phyloP scores from a whole-genome alignment of 1,140 invertebrate species.

The Diplogasteroides magnus region DNA sequence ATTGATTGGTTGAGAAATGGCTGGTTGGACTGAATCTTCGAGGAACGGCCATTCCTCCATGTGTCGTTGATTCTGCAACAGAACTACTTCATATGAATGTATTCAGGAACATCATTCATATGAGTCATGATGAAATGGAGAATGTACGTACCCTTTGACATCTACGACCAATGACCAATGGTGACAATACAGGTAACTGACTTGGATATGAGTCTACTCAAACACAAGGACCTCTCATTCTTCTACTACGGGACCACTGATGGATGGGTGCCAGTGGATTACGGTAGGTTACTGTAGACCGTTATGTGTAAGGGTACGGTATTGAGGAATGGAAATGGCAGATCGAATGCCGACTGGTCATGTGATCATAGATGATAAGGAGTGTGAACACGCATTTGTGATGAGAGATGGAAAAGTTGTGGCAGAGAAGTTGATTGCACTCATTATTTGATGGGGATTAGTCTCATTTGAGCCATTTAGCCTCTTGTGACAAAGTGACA shows the following conservation, averaged over 20 bases:
- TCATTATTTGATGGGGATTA: slow-evolving; percentile 5
- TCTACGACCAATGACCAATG: no score
- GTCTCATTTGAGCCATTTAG: neutral
- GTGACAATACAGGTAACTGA: no score
- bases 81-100: slow-evolving; percentile 31
- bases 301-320: neutral
- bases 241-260: slow-evolving; percentile 35
- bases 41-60: slow-evolving; percentile 20
- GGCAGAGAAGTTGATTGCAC: slow-evolving; percentile 23
- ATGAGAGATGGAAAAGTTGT: slow-evolving; percentile 32
- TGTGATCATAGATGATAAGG: slow-evolving; percentile 33
- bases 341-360: slow-evolving; percentile 14
- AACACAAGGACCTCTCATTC: slow-evolving; percentile 11
- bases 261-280: slow-evolving; percentile 32
- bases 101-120: slow-evolving; percentile 38
- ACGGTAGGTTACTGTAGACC: slow-evolving; percentile 19
- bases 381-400: slow-evolving; percentile 39
- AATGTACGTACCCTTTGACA: slow-evolving; percentile 18
- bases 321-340: slow-evolving; percentile 14
- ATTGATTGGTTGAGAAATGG: slow-evolving; percentile 13
- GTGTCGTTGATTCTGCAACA: slow-evolving; percentile 25
- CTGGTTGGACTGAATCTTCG: slow-evolving; percentile 26
- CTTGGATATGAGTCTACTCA: slow-evolving; percentile 13
- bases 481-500: no score
- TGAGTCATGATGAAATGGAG: slow-evolving; percentile 37